A percentile compares a stretch with the other conserved stretches of the same genome.
These are phyloP conservation scores for Monopterus albus DNA, from an alignment of 2,113 vertebrate genomes.

Conservation along the genomic window DNA sequence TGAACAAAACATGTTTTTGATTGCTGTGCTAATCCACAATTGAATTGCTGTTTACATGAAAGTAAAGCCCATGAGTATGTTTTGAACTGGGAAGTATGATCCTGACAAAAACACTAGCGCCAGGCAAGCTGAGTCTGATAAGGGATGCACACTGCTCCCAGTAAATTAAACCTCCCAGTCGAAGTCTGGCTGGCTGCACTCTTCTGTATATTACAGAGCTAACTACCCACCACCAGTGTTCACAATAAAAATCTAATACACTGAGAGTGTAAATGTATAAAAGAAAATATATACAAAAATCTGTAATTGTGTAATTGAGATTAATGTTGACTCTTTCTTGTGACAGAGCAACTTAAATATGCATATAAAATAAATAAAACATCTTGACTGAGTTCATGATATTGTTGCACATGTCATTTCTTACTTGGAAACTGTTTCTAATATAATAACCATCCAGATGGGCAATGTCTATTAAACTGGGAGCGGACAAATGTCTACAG, in stretches of 20 bases:
- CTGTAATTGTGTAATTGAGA: too few relatives aligned
- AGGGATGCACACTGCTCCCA: neutral
- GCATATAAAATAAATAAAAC: conserved; percentile 8
- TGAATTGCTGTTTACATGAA: too few relatives aligned
- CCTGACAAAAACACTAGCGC: neutral
- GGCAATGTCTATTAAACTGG: too few relatives aligned
- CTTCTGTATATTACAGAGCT: neutral
- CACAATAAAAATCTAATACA: too few relatives aligned
- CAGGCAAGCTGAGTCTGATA: neutral
- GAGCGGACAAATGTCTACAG: conserved; percentile 42
- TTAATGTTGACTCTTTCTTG: neutral
- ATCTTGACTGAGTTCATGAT: conserved; percentile 11
- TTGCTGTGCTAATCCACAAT: too few relatives aligned
- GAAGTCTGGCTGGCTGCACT: neutral
- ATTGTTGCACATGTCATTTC: conserved; percentile 12
- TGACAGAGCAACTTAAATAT: conserved; percentile 4
- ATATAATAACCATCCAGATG: conserved; percentile 28
- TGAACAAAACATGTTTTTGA: too few relatives aligned
- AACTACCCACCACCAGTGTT: neutral
- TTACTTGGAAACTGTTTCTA: conserved; percentile 20
- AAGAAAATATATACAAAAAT: too few relatives aligned
- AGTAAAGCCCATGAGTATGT: too few relatives aligned
- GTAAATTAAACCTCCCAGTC: conserved; percentile 24
- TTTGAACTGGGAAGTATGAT: neutral
- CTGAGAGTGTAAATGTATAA: too few relatives aligned